Evolutionary conservation across 2,797 vertebrate species (phyloP).

Genomic region (Aselliscus stoliczkanus): DNA sequence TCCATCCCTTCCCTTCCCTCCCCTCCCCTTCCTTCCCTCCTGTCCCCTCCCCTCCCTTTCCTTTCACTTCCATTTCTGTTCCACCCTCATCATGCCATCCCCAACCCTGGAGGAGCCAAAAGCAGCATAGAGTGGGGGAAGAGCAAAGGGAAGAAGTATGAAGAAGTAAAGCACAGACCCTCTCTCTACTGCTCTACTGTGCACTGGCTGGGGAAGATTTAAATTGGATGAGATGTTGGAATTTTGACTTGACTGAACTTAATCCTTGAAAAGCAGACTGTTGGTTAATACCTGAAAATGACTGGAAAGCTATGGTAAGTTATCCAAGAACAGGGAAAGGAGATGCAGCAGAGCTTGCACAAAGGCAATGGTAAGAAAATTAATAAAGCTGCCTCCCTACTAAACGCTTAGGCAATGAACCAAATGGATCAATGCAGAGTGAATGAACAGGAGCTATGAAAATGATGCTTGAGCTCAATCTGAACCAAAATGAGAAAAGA

Average conservation of each 20-base stretch:
- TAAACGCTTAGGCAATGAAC: not conserved
- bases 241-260: not conserved
- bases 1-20: not conserved
- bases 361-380: not conserved
- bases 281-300: not conserved
- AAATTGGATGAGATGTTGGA: not conserved
- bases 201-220: not conserved
- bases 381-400: not conserved
- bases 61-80: not conserved
- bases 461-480: constrained; percentile 53
- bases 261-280: not conserved
- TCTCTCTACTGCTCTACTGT: not conserved
- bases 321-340: not conserved
- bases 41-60: not conserved
- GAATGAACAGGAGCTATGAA: not conserved
- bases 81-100: not conserved
- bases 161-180: not conserved
- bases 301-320: not conserved
- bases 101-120: not conserved
- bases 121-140: not conserved
- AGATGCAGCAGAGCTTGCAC: not conserved
- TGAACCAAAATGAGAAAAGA: constrained; percentile 64
- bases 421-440: not conserved
- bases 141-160: not conserved
- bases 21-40: too few species aligned